Base-by-base conservation (phyloP, 2,888 invertebrate species). In the Neocrepidodera transversa region DNA sequence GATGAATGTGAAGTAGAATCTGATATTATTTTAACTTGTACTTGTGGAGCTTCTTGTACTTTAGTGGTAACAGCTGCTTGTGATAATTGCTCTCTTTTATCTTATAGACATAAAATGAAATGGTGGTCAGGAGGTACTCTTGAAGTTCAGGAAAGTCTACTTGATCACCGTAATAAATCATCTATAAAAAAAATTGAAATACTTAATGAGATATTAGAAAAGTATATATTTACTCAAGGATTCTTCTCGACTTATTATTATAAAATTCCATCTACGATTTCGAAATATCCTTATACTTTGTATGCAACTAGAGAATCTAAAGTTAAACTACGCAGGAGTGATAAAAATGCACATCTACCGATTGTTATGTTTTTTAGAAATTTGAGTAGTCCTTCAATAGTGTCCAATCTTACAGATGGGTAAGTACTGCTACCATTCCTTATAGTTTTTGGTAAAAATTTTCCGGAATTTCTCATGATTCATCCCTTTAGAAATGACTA, bases 181-280 rank as follows among this genome's bases (percentile, higher is more conserved):
- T 71, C 72, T 38, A 72, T 69, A 3, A 50, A 59, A 4, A 66
- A 75, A 35, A 70, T 79, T 71, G 60, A 67, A 7, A 60, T 62
- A 35, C 66, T 75, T 1, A 20, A 73, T 10, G 55, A 64, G 1
- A 70, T 72, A 0, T 68, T 78, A 0, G 82, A 82, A 65, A 67
- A 75, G 32, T 82, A 81, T 81, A 20, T 82, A 1, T 81, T 61
- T 42, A 64, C 68, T 13, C 77, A 78, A 72, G 72, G 75, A 1
- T 77, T 75, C 50, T 72, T 66, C 43, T 63, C 61, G 17, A 69
- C 60, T 5, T 54, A 60, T 2, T 75, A 66, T 48, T 73, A 68
- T 35, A 68, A 58, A 28, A 75, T 79, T 49, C 79, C 78, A 0
- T 68, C 72, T 11, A 71, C 66, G 8, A 72, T 77, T 26, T 45